phyloP scores from a whole-genome alignment of 1,140 invertebrate species.

The Drosophila biarmipes region DNA sequence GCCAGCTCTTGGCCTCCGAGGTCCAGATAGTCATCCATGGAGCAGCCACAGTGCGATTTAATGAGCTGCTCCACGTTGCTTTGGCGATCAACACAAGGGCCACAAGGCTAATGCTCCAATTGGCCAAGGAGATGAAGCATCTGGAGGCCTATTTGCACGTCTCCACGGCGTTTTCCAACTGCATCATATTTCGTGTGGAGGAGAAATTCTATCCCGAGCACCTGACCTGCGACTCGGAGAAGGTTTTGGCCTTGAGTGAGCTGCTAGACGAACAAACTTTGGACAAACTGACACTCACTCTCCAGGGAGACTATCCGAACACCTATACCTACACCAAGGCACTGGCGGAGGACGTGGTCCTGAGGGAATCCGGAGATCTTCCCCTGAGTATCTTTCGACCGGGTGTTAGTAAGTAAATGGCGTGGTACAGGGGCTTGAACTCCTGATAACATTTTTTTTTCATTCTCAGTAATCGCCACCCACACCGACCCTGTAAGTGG shows the following conservation, averaged over 20 bases:
- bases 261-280: slow-evolving; percentile 86
- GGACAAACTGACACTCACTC: slow-evolving; percentile 87
- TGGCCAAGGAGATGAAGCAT: slow-evolving; percentile 88
- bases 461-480: slow-evolving; percentile 91
- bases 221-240: slow-evolving; percentile 86
- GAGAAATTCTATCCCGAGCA: slow-evolving; percentile 90
- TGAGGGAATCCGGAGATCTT: slow-evolving; percentile 87
- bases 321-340: slow-evolving; percentile 94
- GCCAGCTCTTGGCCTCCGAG: slow-evolving; percentile 56
- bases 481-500: slow-evolving; percentile 89
- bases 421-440: not conserved
- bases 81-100: slow-evolving; percentile 87
- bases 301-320: slow-evolving; percentile 91
- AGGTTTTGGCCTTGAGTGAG: slow-evolving; percentile 86
- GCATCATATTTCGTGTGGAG: slow-evolving; percentile 86
- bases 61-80: slow-evolving; percentile 89
- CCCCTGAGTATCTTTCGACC: slow-evolving; percentile 90
- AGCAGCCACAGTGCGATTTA: slow-evolving; percentile 93
- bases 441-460: slow-evolving; percentile 83
- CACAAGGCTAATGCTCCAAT: slow-evolving; percentile 85
- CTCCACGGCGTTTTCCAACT: slow-evolving; percentile 91
- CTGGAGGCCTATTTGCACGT: slow-evolving; percentile 89
- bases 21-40: slow-evolving; percentile 92
- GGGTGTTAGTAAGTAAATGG: slow-evolving; percentile 86
- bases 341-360: slow-evolving; percentile 90